Percentiles rank a stretch among this genome's conserved stretches.
phyloP scores from a whole-genome alignment of 2,113 vertebrate species.

The Lagopus muta region DNA sequence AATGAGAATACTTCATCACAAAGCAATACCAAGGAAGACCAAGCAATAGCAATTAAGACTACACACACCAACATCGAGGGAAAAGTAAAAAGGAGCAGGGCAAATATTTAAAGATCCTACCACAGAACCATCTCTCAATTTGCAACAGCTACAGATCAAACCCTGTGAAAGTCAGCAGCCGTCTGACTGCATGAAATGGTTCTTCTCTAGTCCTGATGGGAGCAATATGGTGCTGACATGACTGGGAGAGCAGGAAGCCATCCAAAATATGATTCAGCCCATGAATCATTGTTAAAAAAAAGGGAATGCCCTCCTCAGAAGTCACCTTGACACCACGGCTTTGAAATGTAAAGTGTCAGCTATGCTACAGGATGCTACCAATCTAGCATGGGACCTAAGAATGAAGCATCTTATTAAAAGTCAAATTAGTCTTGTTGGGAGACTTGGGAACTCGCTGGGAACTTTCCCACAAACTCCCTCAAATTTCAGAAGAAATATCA shows the following conservation, averaged over 20 bases:
- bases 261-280: background rate
- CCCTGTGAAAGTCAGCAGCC: background rate
- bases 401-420: background rate
- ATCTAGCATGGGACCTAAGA: background rate
- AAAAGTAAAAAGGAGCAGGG: background rate
- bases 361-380: background rate
- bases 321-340: background rate
- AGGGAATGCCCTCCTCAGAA: background rate
- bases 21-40: background rate
- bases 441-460: background rate
- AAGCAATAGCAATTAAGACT: background rate
- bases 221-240: background rate
- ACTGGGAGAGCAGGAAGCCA: background rate
- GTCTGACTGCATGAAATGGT: background rate
- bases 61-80: background rate
- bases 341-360: background rate
- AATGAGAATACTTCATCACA: background rate
- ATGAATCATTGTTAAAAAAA: background rate
- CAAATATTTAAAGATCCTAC: rapidly evolving
- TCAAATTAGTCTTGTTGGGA: background rate
- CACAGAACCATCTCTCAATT: background rate
- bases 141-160: background rate
- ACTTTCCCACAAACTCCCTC: background rate
- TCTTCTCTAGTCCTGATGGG: background rate
- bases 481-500: background rate